phyloP scores from a whole-genome alignment of 2,797 vertebrate species.

The Thunnus albacares region DNA sequence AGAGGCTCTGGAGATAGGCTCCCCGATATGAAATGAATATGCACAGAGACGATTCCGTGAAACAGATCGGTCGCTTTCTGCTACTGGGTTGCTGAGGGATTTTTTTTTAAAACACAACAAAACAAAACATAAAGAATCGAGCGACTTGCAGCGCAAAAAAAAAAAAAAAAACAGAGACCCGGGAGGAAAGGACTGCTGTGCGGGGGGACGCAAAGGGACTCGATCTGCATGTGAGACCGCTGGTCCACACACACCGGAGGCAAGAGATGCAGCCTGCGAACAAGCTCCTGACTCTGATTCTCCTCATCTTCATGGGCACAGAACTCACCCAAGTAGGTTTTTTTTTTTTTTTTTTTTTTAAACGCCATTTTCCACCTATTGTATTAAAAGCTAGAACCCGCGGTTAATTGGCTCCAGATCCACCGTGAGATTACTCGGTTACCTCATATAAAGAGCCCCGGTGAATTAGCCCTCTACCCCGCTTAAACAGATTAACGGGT shows the following conservation, averaged over 20 bases:
- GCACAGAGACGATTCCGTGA: slow-evolving; percentile 88
- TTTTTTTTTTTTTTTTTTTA: slow-evolving; percentile 36
- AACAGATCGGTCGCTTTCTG: slow-evolving; percentile 84
- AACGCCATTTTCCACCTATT: slow-evolving; percentile 81
- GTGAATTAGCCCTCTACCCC: slow-evolving; percentile 70
- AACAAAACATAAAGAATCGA: slow-evolving; percentile 32
- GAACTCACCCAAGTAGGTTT: slow-evolving; percentile 98
- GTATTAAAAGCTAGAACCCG: slow-evolving; percentile 15
- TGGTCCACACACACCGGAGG: slow-evolving; percentile 86
- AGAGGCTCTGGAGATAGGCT: slow-evolving; percentile 74
- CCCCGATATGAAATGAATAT: slow-evolving; percentile 86
- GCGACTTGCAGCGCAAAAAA: slow-evolving; percentile 43
- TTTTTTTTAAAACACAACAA: not conserved
- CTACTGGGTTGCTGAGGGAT: slow-evolving; percentile 85
- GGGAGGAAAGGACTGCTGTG: slow-evolving; percentile 75
- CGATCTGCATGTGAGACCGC: slow-evolving; percentile 90
- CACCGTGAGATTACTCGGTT: slow-evolving; percentile 61
- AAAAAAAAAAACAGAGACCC: slow-evolving; percentile 42
- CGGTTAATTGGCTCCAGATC: slow-evolving; percentile 67
- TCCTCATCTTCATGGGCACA: slow-evolving; percentile 97
- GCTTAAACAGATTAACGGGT: slow-evolving; percentile 76
- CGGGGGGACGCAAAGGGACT: slow-evolving; percentile 75
- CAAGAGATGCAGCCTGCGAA: slow-evolving; percentile 95
- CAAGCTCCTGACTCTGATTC: slow-evolving; percentile 93
- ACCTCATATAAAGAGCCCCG: slow-evolving; percentile 51